Conservation (phyloP, 2,797 vertebrate species). For the Rhynchotus rufescens region DNA sequence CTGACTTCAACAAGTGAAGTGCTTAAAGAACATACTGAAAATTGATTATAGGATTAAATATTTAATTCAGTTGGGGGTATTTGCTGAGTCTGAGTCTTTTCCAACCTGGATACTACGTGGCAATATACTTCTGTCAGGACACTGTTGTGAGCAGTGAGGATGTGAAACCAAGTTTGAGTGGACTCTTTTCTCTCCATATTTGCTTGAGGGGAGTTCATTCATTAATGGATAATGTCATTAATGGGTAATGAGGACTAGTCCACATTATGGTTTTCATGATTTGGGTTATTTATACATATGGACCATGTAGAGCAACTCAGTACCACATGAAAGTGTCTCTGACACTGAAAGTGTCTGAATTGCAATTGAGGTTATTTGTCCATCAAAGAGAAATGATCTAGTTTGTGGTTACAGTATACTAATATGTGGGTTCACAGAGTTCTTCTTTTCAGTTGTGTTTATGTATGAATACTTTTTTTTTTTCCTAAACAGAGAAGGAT, state of each 20-base stretch:
- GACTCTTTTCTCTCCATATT: background rate
- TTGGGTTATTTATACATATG: background rate
- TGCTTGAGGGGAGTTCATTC: background rate
- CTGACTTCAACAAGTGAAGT: background rate
- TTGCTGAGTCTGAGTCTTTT: background rate
- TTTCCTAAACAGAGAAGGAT: background rate
- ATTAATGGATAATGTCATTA: background rate
- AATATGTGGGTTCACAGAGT: background rate
- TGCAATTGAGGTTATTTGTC: background rate
- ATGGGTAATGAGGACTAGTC: too few relatives aligned
- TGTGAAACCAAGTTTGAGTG: background rate
- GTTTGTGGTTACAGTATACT: background rate
- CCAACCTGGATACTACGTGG: background rate
- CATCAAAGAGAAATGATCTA: background rate
- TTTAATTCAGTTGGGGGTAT: background rate
- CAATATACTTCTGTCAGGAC: background rate
- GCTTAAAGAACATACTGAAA: background rate
- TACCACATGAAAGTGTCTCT: background rate
- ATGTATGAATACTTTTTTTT: background rate
- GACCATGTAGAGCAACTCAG: background rate
- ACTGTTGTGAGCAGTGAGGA: fast-evolving
- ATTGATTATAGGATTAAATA: background rate
- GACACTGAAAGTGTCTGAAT: background rate
- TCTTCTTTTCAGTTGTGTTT: background rate
- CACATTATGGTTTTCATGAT: background rate